A percentile compares a stretch with the other conserved stretches of the same genome.
phyloP scores from a whole-genome alignment of 2,888 invertebrate species.

The Cylindroiulus punctatus region DNA sequence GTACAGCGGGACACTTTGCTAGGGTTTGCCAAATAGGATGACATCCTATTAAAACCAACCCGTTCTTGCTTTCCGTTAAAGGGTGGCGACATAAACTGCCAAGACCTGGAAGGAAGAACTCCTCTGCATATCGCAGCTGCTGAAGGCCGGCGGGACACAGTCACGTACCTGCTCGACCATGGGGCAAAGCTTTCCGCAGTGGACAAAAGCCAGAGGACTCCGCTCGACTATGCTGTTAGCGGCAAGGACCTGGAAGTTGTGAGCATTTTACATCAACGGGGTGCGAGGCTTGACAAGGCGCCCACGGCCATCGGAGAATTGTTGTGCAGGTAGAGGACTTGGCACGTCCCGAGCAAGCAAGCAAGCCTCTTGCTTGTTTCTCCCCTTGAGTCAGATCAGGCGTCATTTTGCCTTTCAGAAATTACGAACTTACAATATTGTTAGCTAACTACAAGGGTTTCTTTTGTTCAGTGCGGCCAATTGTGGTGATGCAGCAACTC shows the following conservation, averaged over 20 bases:
- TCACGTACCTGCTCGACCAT: slow-evolving; percentile 11
- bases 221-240: not conserved
- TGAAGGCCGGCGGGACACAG: not conserved
- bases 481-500: not conserved
- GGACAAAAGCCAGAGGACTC: not conserved
- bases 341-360: no score
- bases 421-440: no score
- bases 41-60: no score
- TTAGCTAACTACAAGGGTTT: not conserved
- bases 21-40: no score
- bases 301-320: not conserved
- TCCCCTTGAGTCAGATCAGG: no score
- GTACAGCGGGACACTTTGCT: no score
- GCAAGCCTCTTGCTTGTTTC: no score
- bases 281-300: not conserved
- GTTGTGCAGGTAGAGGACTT: not conserved
- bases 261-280: not conserved
- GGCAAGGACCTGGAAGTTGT: slow-evolving; percentile 7
- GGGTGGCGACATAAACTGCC: not conserved
- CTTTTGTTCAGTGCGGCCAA: not conserved
- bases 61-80: not conserved
- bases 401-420: no score
- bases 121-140: slow-evolving; percentile 33
- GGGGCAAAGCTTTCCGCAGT: not conserved
- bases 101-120: not conserved